A percentile compares a stretch with the other conserved stretches of the same genome.
Evolutionary conservation across 1,140 invertebrate genomes (phyloP).

Genomic region (Argopecten irradians): DNA sequence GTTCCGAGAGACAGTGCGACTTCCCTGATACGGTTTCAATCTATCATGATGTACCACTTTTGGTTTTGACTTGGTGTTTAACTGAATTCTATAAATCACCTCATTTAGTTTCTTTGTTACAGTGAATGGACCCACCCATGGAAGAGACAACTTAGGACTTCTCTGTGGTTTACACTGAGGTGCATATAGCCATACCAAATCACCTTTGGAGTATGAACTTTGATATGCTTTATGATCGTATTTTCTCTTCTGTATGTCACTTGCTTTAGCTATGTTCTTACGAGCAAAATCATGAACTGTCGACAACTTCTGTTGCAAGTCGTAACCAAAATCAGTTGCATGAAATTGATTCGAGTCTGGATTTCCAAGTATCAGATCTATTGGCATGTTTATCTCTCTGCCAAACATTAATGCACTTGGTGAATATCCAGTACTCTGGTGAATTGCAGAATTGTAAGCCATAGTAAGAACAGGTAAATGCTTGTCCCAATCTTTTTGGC

Average conservation of each 20-base stretch:
- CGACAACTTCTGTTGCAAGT: too few relatives aligned
- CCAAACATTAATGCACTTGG: conserved; percentile 49
- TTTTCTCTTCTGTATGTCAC: too few relatives aligned
- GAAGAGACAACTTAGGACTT: conserved; percentile 33
- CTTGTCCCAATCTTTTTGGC: conserved; percentile 43
- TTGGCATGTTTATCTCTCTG: conserved; percentile 35
- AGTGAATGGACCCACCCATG: conserved; percentile 36
- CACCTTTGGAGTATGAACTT: too few relatives aligned
- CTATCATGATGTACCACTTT: conserved; percentile 41
- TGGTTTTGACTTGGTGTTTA: conserved; percentile 22
- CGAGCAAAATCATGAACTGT: too few relatives aligned
- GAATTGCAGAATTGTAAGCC: conserved; percentile 32
- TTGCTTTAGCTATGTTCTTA: too few relatives aligned
- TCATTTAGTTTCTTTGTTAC: conserved; percentile 36
- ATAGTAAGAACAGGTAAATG: conserved; percentile 33
- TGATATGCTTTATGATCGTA: too few relatives aligned
- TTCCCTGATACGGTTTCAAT: conserved; percentile 33
- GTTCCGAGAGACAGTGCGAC: too few relatives aligned
- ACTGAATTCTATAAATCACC: conserved; percentile 42
- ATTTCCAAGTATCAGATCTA: conserved; percentile 23
- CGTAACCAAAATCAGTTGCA: too few relatives aligned
- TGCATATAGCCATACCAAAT: too few relatives aligned
- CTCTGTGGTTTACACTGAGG: too few relatives aligned
- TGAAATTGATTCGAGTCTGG: too few relatives aligned
- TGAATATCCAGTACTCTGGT: conserved; percentile 29